Base-by-base conservation (phyloP, 2,888 invertebrate genomes). In the Epsilonema sp. region DNA sequence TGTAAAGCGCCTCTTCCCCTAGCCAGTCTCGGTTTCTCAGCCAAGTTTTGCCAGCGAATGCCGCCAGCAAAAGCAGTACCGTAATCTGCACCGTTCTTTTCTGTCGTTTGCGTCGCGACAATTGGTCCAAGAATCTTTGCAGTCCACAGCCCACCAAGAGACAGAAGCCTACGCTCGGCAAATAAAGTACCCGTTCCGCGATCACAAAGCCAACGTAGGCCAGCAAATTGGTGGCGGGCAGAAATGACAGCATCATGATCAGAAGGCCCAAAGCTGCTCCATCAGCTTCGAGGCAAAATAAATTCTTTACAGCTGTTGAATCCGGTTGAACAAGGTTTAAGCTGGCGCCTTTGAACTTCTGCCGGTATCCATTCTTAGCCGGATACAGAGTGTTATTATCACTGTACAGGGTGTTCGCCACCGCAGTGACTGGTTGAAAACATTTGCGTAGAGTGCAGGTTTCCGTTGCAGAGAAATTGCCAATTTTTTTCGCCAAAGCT, bases 121-220 rank as follows among this genome's bases (percentile, higher is more conserved):
- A 20, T 39, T 8, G 8, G 21, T 3, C n/a, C 13, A 21, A 20
- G 13, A 26, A 4, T 16, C 45, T 8, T 11, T 40, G 36, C 11
- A 22, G 24, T 2, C 4, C 38, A 5, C 22, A 38, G 8, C 41
- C 87, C 51, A 89, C 73, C 54, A 90, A 72, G 58, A 92, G 75
- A 70, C 89, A 90, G 69, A 81, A 83, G 46, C 90, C 92, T 62
- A 90, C 83, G 71, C 87, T 89, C 44, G 92, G 90, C 67, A 92
- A 76, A 71, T 92, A 94, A 54, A 94, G 74, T 55, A 92, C 80
- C 54, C 92, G 76, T 71, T 94, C 94, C 50, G 92, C 94, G 47
- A 92, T 82, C 56, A 94, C 92, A 69, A 94, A 94, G 44, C 94
- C 94, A 51, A 94, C 92, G 69, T 92, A 90, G 73, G 90, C 89